A percentile compares a stretch with the other conserved stretches of the same genome.
Evolutionary conservation across 2,797 vertebrate genomes (phyloP).

Genomic region (Varecia variegata): DNA sequence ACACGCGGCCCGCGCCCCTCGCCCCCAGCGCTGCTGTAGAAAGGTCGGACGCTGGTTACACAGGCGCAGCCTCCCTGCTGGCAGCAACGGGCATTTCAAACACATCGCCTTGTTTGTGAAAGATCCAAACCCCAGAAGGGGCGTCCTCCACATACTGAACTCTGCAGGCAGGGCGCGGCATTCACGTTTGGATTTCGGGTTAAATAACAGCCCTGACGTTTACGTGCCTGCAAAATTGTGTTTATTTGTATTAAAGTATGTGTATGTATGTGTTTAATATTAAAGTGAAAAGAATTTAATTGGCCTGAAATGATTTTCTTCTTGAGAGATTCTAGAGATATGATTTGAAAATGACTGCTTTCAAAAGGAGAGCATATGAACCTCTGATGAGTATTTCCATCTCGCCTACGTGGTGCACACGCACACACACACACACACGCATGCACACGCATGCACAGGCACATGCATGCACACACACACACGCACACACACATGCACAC

Average conservation of each 20-base stretch:
- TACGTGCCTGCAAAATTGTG: neutral
- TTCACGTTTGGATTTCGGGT: neutral
- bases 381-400: accelerated
- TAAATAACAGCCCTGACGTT: neutral
- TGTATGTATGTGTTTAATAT: neutral
- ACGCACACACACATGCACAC: neutral
- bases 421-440: neutral
- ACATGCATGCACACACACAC: neutral
- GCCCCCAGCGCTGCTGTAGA: neutral
- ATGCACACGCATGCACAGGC: neutral
- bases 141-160: neutral
- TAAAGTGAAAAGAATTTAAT: neutral
- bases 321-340: neutral
- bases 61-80: accelerated
- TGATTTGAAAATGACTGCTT: neutral
- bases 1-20: accelerated
- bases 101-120: neutral
- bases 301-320: neutral
- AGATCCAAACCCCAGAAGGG: neutral
- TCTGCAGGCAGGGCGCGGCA: accelerated
- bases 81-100: neutral
- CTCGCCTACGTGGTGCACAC: too few species aligned
- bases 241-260: neutral
- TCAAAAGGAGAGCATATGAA: neutral
- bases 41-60: accelerated